Evolutionary conservation across 2,888 invertebrate genomes (phyloP), one percentile per base, ranked within the genome.

Genomic region (Chalcis sispes): DNA sequence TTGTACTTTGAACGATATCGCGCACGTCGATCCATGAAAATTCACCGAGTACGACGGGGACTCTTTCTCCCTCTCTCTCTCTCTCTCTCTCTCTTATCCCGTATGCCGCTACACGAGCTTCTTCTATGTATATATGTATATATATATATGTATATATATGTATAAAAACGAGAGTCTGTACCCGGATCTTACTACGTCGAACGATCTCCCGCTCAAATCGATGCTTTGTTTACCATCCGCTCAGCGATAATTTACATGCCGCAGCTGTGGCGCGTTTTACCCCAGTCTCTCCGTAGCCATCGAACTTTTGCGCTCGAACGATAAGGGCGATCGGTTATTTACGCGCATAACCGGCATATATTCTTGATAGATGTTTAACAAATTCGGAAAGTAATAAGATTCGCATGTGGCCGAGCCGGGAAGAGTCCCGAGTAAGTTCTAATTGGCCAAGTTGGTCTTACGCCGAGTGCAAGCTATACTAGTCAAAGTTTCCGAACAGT

Each of bases 381-480:
- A n/a, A n/a, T n/a, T n/a, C 2, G 20, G 46, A 62, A 62, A 72
- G 56, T 61, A 25, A 27, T 46, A 72, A 65, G 72, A 72, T 65
- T 65, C 64, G 54, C 36, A 50, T 10, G 18, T 2, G 32, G 32
- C 32, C 5, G 10, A 36, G 36, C 10, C 4, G 10, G 10, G 36
- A 36, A 36, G 50, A 23, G 36, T n/a, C 61, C 32, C 23, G 25
- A 20, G 32, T 27, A 72, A 61, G 46, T 69, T 62, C 69, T 74
- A 74, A 74, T 74, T 74, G 74, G 67, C 42, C 56, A 74, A 74
- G 62, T 74, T 74, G 46, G 65, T 48, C 40, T 32, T 54, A 58
- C 46, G 50, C 48, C 18, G 18, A 52, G 23, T 29, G 64, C 46
- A 18, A 20, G 74, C 66, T 74, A 62, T 70, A 64, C 69, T 70